Base-by-base conservation (phyloP, 37 sponge, comb jelly and placozoan species). In the Halisarca cf. caerulea region DNA sequence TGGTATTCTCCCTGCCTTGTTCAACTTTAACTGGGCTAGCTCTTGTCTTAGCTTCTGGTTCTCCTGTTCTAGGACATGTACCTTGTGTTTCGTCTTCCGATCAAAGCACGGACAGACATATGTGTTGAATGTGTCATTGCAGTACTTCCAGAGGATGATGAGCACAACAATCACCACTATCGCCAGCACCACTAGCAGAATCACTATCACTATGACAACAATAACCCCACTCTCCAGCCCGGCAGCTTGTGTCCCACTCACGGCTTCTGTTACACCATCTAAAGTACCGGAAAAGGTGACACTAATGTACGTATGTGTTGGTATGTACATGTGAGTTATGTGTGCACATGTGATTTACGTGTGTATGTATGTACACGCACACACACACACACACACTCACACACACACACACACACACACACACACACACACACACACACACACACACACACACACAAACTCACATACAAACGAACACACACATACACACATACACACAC, bases 1-100 rank as follows among this genome's bases (percentile, higher is more conserved):
- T 15, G 45, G 42, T 25, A 43, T 14, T 44, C 35, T 68, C 35
- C 42, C 24, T 74, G 77, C 0, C 24, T 41, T 23, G 24, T 3
- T 40, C 17, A 92, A 23, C 53, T 92, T 92, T 58, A 66, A 79
- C 71, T 92, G 89, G 1, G 86, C 64, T 4, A 92, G 80, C 36
- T 92, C 89, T 3, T 88, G 85, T 23, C 89, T 58, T 27, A 92
- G 86, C 25, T 89, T 38, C 78, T 88, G 86, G 78, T 88, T 92
- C 86, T 92, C 92, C 75, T 92, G 92, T 71, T 92, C 85, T 61
- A 92, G 59, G 17, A 82, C 79, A 83, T 86, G 84, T 11, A 92
- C 27, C 58, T 53, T 8, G 80, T 53, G 32, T 14, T 77, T 81
- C 25, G 85, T 41, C 25, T 59, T 51, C 3, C 83, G 61, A 0